Base-by-base conservation (phyloP, 2,797 vertebrate species). In the Phylloscopus collybita region DNA sequence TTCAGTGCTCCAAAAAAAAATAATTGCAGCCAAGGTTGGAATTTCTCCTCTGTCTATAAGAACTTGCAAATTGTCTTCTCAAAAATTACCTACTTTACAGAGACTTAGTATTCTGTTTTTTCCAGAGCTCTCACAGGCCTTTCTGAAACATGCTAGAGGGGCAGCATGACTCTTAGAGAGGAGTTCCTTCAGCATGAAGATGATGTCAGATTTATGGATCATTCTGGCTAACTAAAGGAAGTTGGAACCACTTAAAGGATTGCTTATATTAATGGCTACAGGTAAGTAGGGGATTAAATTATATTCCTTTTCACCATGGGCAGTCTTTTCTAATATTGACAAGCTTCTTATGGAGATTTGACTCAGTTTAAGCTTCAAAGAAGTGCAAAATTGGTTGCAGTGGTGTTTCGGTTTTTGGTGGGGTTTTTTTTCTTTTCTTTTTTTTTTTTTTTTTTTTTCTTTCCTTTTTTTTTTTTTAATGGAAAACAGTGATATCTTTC, bases 361-460 rank as follows among this genome's bases (percentile, higher is more conserved):
- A 60, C 29, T 80, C 30, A 22, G 16, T 75, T 10, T 22, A 8
- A 57, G 14, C 38, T 76, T 80, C n/a, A 34, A 80, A 49, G 4
- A 57, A 53, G 9, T 19, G 13, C 42, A 56, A 49, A 18, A 81
- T 14, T 40, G 40, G 38, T 34, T 34, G 34, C 34, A 8, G 34
- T 34, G 34, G 34, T 34, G 34, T 34, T 34, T 34, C 8, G 34
- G 34, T 34, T 34, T 38, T 38, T 40, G 38, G 5, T 36, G 22
- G 1, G 3, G 7, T 13, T 6, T 6, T 20, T 72, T 54, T 23
- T 5, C 15, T 16, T 11, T 13, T 13, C 5, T 7, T 16, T 72
- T 57, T 26, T 5, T 13, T 13, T 15, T 13, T 34, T 34, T 34
- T 34, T 34, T 34, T 34, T 8, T 34, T 34, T 34, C 34, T 34